phyloP scores from a whole-genome alignment of 2,113 vertebrate genomes.

The Sakesphorus luctuosus region DNA sequence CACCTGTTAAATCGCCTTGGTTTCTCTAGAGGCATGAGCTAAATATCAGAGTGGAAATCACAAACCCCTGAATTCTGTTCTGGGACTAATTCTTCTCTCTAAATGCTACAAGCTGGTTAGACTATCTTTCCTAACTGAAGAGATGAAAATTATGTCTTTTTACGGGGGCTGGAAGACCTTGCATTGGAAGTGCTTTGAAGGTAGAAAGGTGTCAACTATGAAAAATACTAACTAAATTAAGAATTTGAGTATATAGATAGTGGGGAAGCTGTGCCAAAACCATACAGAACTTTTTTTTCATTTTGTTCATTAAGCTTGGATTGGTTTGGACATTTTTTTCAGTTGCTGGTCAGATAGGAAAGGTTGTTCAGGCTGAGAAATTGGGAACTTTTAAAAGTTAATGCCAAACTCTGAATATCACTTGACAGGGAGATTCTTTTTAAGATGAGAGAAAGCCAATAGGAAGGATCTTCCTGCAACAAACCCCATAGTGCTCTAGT shows the following conservation, averaged over 20 bases:
- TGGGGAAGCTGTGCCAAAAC: neutral
- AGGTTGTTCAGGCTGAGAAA: neutral
- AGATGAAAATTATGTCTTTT: neutral
- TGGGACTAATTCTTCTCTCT: neutral
- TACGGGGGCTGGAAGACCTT: neutral
- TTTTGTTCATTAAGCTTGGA: neutral
- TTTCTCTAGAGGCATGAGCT: neutral
- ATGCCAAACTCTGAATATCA: neutral
- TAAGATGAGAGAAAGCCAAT: neutral
- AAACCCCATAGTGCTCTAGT: neutral
- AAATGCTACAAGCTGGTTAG: neutral
- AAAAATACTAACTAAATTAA: neutral
- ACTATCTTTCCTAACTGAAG: neutral
- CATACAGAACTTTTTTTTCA: neutral
- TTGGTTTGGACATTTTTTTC: neutral
- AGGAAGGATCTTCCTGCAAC: neutral
- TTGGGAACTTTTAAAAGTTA: neutral
- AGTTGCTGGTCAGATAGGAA: neutral
- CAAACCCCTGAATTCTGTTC: neutral
- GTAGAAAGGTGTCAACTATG: neutral
- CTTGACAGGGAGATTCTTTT: neutral
- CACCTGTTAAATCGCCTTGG: neutral
- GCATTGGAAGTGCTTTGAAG: neutral
- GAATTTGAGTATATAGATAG: neutral
- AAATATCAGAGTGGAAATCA: slow-evolving; percentile 45